These are phyloP conservation scores for Acleris holmiana DNA, from an alignment of 2,888 invertebrate genomes.

Conservation along the genomic window DNA sequence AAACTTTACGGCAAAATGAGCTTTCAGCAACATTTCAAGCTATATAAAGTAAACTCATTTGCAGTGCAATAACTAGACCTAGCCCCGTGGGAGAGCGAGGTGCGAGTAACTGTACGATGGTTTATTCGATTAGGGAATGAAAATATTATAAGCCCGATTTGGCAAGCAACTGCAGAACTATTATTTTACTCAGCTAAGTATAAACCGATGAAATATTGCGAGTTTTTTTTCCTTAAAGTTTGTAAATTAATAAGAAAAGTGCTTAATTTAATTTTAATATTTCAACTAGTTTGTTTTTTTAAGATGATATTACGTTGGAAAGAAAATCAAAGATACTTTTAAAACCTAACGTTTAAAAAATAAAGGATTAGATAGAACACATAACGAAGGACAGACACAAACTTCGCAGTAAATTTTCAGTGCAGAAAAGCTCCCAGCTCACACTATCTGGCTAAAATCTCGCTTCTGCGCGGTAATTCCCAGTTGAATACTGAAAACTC, in stretches of 20 bases:
- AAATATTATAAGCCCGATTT: background rate
- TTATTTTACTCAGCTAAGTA: background rate
- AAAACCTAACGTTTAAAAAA: conserved; percentile 36
- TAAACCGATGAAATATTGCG: background rate
- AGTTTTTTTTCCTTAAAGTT: too few species aligned
- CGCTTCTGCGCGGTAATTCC: conserved; percentile 70
- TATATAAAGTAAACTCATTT: conserved; percentile 37
- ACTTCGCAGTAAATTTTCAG: conserved; percentile 58
- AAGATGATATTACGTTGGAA: too few species aligned
- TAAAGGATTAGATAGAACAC: conserved; percentile 35
- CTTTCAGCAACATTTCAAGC: conserved; percentile 37
- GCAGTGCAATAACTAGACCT: conserved; percentile 37
- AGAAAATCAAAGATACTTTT: too few species aligned
- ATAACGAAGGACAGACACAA: conserved; percentile 49
- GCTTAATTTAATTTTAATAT: too few species aligned
- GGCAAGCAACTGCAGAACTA: background rate
- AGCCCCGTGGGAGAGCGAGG: conserved; percentile 20
- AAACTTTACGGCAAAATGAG: conserved; percentile 34
- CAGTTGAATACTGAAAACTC: conserved; percentile 75
- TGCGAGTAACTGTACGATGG: conserved; percentile 23
- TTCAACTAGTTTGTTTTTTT: too few species aligned
- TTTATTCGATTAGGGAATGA: conserved; percentile 12
- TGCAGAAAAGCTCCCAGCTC: conserved; percentile 51
- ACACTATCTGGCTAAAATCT: conserved; percentile 67
- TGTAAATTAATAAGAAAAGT: too few species aligned